A percentile compares a stretch with the other conserved stretches of the same genome.
Evolutionary conservation across 2,113 vertebrate genomes (phyloP).

Genomic region (Ceyx melanurus): DNA sequence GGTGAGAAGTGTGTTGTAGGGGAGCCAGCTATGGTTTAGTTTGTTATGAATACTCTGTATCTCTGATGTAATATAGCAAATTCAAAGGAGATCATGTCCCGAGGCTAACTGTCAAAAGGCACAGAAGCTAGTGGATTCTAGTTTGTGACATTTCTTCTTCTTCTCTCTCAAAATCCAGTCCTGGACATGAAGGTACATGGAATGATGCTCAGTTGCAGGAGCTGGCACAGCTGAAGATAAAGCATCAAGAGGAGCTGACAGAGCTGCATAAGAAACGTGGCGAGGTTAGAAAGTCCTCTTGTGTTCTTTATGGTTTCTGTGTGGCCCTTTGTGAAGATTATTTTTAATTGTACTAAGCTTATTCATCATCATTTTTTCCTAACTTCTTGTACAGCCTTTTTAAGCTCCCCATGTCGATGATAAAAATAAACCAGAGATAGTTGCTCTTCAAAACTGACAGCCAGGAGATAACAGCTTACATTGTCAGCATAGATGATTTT

Average conservation of each 20-base stretch:
- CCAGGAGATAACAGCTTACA: neutral
- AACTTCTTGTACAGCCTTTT: neutral
- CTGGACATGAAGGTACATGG: constrained; percentile 78
- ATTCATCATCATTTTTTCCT: neutral
- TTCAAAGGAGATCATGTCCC: neutral
- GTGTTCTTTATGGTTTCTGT: neutral
- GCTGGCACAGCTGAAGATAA: constrained; percentile 91
- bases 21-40: neutral
- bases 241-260: constrained; percentile 94
- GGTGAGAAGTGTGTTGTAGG: neutral
- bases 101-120: neutral
- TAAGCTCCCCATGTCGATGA: neutral
- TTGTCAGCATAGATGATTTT: neutral
- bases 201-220: constrained; percentile 88
- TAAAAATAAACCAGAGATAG: neutral
- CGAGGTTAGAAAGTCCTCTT: constrained; percentile 78
- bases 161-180: constrained; percentile 67
- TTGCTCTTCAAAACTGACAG: neutral
- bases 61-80: neutral
- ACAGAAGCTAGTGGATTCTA: neutral
- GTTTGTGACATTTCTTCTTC: neutral
- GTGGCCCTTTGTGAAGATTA: neutral
- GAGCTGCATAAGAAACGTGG: constrained; percentile 97
- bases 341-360: neutral
- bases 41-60: neutral